Base-by-base conservation (phyloP, 2,113 vertebrate genomes). In the Crypturellus undulatus region DNA sequence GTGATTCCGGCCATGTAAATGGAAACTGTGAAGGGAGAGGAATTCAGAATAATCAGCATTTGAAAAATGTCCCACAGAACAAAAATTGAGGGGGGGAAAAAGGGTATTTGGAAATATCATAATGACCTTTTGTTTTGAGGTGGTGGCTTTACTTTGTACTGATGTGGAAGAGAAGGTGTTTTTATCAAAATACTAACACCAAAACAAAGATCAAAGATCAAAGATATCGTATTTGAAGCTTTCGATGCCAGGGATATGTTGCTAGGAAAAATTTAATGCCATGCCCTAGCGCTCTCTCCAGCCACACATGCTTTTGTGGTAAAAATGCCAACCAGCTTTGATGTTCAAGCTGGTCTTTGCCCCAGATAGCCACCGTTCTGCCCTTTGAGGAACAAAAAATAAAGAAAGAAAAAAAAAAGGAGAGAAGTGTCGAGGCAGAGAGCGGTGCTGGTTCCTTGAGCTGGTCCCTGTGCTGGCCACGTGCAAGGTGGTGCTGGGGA, bases 21-120 rank as follows among this genome's bases (percentile, higher is more conserved):
- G 16, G 30, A 54, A 5, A 28, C 4, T 86, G 9, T 17, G 76
- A 43, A 63, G 16, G 58, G 9, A 73, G 45, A 78, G 3, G 10
- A 21, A 16, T 70, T 4, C 14, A 42, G n/a, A 16, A 2, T 18
- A 10, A 28, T 45, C 1, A 0, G 6, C 28, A 30, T 6, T 78
- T 71, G 17, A 42, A 90, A 36, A 38, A 16, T n/a, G 47, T 12
- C 3, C 30, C 28, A 58, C 26, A 65, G 52, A 79, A 13, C 45
- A 90, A 89, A 88, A 47, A 16, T 3, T 63, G 59, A 20, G 40
- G 45, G 15, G 59, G 18, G 40, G 42, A 34, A 54, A 2, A 21
- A 56, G 71, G 4, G 7, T 47, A 10, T 40, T 87, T 69, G 47
- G 25, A 49, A 84, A 40, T 40, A 87, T 3, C 36, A 45, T 43